Evolutionary conservation across 1,140 invertebrate species (phyloP).

Genomic region (Neodiprion fabricii): DNA sequence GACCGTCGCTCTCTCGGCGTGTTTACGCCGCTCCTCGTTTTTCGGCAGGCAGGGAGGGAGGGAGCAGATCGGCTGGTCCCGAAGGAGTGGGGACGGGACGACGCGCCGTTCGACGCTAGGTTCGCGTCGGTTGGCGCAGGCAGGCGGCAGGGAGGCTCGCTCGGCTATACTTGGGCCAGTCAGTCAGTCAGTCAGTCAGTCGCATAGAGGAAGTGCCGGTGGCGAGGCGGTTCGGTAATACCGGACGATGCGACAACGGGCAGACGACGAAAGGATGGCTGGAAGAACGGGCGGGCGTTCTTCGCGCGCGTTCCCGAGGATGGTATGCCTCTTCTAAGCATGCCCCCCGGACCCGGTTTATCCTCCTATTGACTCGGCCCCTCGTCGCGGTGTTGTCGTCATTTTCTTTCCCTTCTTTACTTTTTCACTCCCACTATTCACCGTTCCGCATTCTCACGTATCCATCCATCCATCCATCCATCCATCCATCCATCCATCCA

Average conservation of each 20-base stretch:
- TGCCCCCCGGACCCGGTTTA: background rate
- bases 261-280: background rate
- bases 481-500: too few relatives aligned
- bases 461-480: too few relatives aligned
- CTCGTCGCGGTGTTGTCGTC: too few relatives aligned
- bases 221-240: background rate
- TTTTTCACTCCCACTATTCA: too few relatives aligned
- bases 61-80: background rate
- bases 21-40: background rate
- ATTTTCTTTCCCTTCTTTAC: too few relatives aligned
- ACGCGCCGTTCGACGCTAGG: background rate
- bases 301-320: background rate
- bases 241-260: background rate
- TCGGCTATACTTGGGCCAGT: conserved; percentile 8
- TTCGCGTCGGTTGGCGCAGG: conserved; percentile 17
- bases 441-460: too few relatives aligned
- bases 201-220: conserved; percentile 26
- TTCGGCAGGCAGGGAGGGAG: background rate
- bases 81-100: background rate
- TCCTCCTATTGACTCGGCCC: too few relatives aligned
- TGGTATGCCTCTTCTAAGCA: background rate
- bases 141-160: background rate
- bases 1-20: background rate
- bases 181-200: conserved; percentile 18
- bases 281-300: background rate